phyloP scores from a whole-genome alignment of 1,140 invertebrate genomes.

The Brachystomella parvula region DNA sequence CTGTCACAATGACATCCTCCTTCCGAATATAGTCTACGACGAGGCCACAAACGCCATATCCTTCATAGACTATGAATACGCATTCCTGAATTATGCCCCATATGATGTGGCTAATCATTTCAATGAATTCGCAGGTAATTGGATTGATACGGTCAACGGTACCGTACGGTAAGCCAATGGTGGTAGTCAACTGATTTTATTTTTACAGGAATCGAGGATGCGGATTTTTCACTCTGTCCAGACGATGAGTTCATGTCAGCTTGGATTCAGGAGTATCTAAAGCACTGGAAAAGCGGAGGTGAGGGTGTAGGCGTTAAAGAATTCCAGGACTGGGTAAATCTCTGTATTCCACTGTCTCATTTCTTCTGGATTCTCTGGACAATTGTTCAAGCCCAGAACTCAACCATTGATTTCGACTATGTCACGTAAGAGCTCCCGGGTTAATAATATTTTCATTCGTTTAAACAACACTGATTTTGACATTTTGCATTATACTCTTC shows the following conservation, averaged over 20 bases:
- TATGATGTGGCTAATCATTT: conserved; percentile 98
- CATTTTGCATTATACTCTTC: background rate
- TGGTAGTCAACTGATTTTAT: conserved; percentile 3
- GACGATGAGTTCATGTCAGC: conserved; percentile 63
- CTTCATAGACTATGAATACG: conserved; percentile 98
- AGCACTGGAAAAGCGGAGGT: conserved; percentile 57
- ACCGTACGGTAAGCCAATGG: background rate
- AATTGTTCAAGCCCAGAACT: conserved; percentile 80
- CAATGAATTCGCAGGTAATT: conserved; percentile 88
- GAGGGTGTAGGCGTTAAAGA: conserved; percentile 46
- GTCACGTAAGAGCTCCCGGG: conserved; percentile 53
- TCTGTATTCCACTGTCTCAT: conserved; percentile 58
- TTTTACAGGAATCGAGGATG: conserved; percentile 57
- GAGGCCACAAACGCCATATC: conserved; percentile 59
- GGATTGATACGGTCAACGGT: background rate
- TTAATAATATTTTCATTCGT: no score
- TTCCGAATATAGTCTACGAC: conserved; percentile 86
- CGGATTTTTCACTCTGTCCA: conserved; percentile 72
- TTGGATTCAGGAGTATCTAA: conserved; percentile 74
- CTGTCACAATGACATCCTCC: conserved; percentile 92
- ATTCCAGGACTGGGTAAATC: conserved; percentile 28
- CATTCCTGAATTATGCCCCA: conserved; percentile 84
- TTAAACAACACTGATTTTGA: no score
- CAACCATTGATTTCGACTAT: conserved; percentile 90
- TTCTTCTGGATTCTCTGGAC: conserved; percentile 92